These are phyloP conservation scores for Drosophila gunungcola DNA, from an alignment of 1,140 invertebrate genomes.

Conservation along the genomic window DNA sequence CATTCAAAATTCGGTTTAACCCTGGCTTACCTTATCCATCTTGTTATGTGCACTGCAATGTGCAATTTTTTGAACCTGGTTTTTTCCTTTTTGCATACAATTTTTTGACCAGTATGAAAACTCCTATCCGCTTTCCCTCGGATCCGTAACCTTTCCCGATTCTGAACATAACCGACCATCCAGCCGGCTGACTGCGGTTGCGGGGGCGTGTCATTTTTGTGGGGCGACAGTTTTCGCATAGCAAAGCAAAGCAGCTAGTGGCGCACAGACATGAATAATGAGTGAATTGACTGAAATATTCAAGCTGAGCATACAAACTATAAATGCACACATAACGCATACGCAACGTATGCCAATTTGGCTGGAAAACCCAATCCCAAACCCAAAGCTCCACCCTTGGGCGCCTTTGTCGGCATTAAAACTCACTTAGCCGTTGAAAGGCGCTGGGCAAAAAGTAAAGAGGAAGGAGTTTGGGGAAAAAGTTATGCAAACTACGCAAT, in stretches of 20 bases:
- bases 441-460: neutral
- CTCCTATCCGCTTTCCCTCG: neutral
- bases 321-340: slow-evolving; percentile 55
- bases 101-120: slow-evolving; percentile 25
- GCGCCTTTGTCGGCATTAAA: slow-evolving; percentile 67
- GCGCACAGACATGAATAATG: slow-evolving; percentile 79
- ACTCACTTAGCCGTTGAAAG: slow-evolving; percentile 61
- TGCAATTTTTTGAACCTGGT: slow-evolving; percentile 16
- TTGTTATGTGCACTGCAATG: slow-evolving; percentile 28
- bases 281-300: slow-evolving; percentile 54
- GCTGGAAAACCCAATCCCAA: slow-evolving; percentile 2
- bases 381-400: slow-evolving; percentile 14
- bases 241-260: slow-evolving; percentile 34
- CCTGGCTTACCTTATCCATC: neutral
- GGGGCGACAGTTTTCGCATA: slow-evolving; percentile 53
- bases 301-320: slow-evolving; percentile 29
- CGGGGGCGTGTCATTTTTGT: slow-evolving; percentile 39
- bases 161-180: slow-evolving; percentile 21
- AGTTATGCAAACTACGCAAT: slow-evolving; percentile 80
- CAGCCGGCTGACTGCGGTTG: slow-evolving; percentile 36
- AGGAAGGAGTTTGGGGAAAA: slow-evolving; percentile 25
- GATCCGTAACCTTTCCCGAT: slow-evolving; percentile 12
- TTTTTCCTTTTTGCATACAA: slow-evolving; percentile 20
- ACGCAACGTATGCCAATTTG: slow-evolving; percentile 54
- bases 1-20: neutral